Base-by-base conservation (phyloP, 2,888 invertebrate species). In the Cerceris rybyensis region DNA sequence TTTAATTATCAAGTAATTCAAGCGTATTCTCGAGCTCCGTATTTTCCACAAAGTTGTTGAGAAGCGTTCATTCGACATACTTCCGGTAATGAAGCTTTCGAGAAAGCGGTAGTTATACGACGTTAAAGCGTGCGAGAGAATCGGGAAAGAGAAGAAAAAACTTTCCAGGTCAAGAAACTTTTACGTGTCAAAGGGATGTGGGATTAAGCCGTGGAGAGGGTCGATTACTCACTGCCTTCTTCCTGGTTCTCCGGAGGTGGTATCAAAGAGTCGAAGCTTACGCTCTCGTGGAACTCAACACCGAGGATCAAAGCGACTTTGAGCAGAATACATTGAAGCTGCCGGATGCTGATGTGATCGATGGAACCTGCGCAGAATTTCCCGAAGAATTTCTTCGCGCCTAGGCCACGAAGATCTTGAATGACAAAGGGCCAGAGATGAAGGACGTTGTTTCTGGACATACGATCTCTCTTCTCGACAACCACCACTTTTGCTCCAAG, bases 351-450 rank as follows among this genome's bases (percentile, higher is more conserved):
- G 88, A 99, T 99, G 93, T 99, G 99, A 93, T 99, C 99, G 83
- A 99, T 99, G 79, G 98, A 96, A 17, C 99, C 99, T 0, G 99
- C 98, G 93, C 99, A 99, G 93, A 99, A 99, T 93, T 98, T 98
- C 14, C 99, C 99, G 91, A 98, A 99, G 94, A 99, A 99, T 92
- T 98, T 98, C 93, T 99, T 99, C 16, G 98, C 99, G 17, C 98
- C 99, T 42, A 99, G 94, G 81, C 96, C 96, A 73, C 97, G 95
- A 84, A 99, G 94, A 93, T 99, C 99, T 86, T 98, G 97, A 78
- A 99, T 99, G 58, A 99, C 98, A 93, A 98, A 99, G 63, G 99
- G 98, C 99, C 99, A 99, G 81, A 99, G 93, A 92, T 99, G 99
- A 59, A 99, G 95, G 42, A 99, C 99, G 93, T 99, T 99, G 93